These are phyloP conservation scores for Orius insidiosus DNA, from an alignment of 1,140 invertebrate genomes.

Conservation along the genomic window DNA sequence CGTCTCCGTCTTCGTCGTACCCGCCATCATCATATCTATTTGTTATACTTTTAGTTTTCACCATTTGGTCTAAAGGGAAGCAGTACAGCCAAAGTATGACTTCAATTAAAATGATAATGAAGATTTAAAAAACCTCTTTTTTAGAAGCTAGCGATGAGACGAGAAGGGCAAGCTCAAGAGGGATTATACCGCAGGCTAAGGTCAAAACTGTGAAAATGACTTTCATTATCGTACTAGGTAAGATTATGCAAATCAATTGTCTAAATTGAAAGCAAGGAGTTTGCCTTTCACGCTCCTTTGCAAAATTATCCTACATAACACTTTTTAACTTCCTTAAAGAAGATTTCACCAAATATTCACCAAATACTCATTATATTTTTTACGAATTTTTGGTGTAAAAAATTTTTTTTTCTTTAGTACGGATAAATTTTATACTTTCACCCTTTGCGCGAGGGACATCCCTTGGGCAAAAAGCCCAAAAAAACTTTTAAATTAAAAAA, in stretches of 20 bases:
- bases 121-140: conserved; percentile 2
- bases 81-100: conserved; percentile 25
- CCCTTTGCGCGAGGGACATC: no score
- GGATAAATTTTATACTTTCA: no score
- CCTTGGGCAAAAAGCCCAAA: no score
- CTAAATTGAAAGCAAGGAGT: no score
- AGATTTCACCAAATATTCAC: no score
- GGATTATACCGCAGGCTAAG: conserved; percentile 79
- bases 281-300: conserved; percentile 3
- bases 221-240: conserved; percentile 81
- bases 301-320: no score
- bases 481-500: no score
- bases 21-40: conserved; percentile 72
- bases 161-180: conserved; percentile 54
- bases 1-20: conserved; percentile 66
- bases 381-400: no score
- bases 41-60: conserved; percentile 84
- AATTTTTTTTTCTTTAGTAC: no score
- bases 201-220: conserved; percentile 95
- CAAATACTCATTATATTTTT: no score
- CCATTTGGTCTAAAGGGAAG: conserved; percentile 75
- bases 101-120: conserved; percentile 4
- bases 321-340: no score
- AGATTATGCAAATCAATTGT: conserved; percentile 26
- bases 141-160: conserved; percentile 26